phyloP scores from a whole-genome alignment of 2,797 vertebrate genomes.

The Sebastes cheni region DNA sequence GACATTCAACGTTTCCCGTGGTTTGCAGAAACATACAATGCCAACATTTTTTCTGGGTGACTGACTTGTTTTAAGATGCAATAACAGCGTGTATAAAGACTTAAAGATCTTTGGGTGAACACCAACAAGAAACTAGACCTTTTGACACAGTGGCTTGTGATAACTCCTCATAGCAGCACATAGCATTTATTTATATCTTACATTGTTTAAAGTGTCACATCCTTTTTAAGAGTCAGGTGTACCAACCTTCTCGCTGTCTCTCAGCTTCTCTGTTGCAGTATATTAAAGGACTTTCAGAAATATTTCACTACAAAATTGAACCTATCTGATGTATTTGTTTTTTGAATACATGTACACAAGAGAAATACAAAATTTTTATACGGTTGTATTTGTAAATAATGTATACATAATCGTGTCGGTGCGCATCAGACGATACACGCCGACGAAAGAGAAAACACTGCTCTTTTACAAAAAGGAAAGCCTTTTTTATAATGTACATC shows the following conservation, averaged over 20 bases:
- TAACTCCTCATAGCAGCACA: background rate
- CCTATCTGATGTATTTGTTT: constrained; percentile 39
- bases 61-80: background rate
- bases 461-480: constrained; percentile 49
- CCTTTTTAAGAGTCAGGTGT: constrained; percentile 38
- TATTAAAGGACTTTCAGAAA: constrained; percentile 51
- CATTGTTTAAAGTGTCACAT: background rate
- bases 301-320: constrained; percentile 39
- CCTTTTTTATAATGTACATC: constrained; percentile 59
- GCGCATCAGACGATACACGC: background rate
- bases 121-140: background rate
- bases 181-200: background rate
- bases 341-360: constrained; percentile 46
- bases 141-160: background rate
- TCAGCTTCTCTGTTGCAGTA: constrained; percentile 47
- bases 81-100: background rate
- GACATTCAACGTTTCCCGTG: background rate
- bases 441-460: constrained; percentile 16
- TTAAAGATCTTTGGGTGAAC: background rate
- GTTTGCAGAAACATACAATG: background rate
- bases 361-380: constrained; percentile 50
- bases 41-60: background rate
- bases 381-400: constrained; percentile 66
- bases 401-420: constrained; percentile 27
- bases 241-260: background rate